A percentile compares a stretch with the other conserved stretches of the same genome.
These are phyloP conservation scores for Benthosema pterotum DNA, from an alignment of 2,797 vertebrate species.

Conservation along the genomic window DNA sequence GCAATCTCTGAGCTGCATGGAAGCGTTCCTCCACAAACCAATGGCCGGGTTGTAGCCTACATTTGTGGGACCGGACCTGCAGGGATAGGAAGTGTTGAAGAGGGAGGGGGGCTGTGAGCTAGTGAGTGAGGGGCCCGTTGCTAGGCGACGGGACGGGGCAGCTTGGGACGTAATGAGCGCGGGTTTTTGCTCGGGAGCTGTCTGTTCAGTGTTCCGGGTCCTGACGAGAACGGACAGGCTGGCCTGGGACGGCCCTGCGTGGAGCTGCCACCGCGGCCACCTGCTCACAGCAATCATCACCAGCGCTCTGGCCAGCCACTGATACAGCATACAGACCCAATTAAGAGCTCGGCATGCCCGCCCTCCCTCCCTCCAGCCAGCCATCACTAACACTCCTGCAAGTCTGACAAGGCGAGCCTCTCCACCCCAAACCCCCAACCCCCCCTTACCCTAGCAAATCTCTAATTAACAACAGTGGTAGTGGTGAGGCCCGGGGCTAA, in stretches of 20 bases:
- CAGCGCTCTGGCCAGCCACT: conserved; percentile 81
- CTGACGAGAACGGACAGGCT: conserved; percentile 85
- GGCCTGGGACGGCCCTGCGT: conserved; percentile 75
- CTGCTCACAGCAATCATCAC: conserved; percentile 84
- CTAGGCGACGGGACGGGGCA: conserved; percentile 71
- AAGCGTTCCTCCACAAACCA: conserved; percentile 44
- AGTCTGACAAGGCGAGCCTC: conserved; percentile 84
- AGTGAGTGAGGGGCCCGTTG: too few relatives aligned
- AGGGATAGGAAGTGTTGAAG: conserved; percentile 70
- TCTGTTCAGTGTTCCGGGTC: conserved; percentile 84
- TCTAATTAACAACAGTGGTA: conserved; percentile 83
- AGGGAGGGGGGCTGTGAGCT: conserved; percentile 65
- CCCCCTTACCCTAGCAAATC: conserved; percentile 71
- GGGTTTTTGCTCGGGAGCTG: conserved; percentile 75
- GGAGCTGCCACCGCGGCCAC: conserved; percentile 84
- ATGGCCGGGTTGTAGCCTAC: too few relatives aligned
- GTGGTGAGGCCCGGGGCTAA: conserved; percentile 55
- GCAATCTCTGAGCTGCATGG: conserved; percentile 41
- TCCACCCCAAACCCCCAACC: too few relatives aligned
- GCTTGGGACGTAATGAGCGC: conserved; percentile 76
- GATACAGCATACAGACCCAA: conserved; percentile 85
- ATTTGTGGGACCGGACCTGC: conserved; percentile 55
- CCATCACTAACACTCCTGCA: conserved; percentile 87
- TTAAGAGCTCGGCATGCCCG: conserved; percentile 82
- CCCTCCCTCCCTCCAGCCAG: conserved; percentile 85